These are phyloP conservation scores for Smithornis capensis DNA, from an alignment of 2,113 vertebrate genomes.

Conservation along the genomic window DNA sequence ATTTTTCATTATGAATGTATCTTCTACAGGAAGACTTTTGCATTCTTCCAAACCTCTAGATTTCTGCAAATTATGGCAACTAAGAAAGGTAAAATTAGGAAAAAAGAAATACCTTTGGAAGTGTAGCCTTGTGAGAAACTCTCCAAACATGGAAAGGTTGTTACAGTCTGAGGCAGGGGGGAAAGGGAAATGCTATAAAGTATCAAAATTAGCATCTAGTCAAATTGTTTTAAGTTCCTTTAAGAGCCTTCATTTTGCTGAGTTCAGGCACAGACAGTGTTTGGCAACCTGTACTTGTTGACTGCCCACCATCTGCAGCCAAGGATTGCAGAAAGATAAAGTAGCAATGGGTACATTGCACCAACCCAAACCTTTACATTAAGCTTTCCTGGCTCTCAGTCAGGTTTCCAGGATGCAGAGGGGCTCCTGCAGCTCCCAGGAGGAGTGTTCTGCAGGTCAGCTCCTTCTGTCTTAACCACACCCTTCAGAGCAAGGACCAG, in stretches of 20 bases:
- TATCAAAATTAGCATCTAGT: not conserved
- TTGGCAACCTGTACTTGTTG: not conserved
- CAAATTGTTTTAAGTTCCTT: not conserved
- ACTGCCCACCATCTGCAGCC: not conserved
- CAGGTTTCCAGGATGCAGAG: not conserved
- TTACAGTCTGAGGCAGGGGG: not conserved
- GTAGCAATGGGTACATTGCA: not conserved
- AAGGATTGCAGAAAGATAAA: not conserved
- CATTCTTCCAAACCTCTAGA: not conserved
- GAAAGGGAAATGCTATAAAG: not conserved
- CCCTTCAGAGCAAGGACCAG: not conserved
- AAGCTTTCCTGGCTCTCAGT: not conserved
- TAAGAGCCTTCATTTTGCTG: not conserved
- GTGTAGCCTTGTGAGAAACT: not conserved
- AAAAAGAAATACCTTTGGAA: rapidly evolving
- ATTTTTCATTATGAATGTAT: not conserved
- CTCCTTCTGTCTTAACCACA: not conserved
- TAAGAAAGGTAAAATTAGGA: not conserved
- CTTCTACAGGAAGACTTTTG: not conserved
- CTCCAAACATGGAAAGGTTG: not conserved
- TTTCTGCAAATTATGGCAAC: not conserved
- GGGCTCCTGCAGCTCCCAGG: not conserved
- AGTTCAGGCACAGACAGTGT: not conserved
- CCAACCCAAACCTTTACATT: not conserved
- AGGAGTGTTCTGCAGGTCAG: not conserved